These are phyloP conservation scores for Pangasius larnaudii DNA, from an alignment of 2,797 vertebrate genomes.

Conservation along the genomic window DNA sequence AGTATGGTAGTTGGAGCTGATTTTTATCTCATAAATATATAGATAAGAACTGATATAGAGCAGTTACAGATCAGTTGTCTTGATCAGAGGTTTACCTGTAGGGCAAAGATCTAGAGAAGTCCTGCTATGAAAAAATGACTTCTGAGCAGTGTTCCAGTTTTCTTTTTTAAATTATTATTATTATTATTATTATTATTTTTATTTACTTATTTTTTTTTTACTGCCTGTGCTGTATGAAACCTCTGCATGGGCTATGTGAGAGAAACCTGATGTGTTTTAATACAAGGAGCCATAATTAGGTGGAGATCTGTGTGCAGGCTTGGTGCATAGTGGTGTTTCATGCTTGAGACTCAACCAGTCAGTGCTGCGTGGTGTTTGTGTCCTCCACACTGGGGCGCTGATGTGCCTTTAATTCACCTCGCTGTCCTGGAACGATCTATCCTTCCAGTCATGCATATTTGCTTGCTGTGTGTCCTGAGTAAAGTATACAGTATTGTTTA, in stretches of 20 bases:
- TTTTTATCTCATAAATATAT: not conserved
- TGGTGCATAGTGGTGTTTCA: not conserved
- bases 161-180: too few species aligned
- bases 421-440: not conserved
- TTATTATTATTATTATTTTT: too few species aligned
- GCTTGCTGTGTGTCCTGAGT: not conserved
- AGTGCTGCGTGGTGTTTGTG: slow-evolving; percentile 13
- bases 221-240: not conserved
- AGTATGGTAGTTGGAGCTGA: not conserved
- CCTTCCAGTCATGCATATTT: too few species aligned
- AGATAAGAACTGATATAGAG: not conserved
- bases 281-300: not conserved
- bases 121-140: not conserved
- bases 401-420: slow-evolving; percentile 24
- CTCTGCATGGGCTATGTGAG: not conserved
- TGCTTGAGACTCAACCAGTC: slow-evolving; percentile 6
- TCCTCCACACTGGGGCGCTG: slow-evolving; percentile 20
- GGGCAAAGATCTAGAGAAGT: not conserved
- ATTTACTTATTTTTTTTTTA: not conserved
- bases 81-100: not conserved
- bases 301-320: not conserved
- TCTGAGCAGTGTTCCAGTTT: too few species aligned
- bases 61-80: not conserved
- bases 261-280: not conserved
- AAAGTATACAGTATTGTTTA: not conserved